These are phyloP conservation scores for Coracias cyanogaster DNA, from an alignment of 2,797 vertebrate species.

Conservation along the genomic window DNA sequence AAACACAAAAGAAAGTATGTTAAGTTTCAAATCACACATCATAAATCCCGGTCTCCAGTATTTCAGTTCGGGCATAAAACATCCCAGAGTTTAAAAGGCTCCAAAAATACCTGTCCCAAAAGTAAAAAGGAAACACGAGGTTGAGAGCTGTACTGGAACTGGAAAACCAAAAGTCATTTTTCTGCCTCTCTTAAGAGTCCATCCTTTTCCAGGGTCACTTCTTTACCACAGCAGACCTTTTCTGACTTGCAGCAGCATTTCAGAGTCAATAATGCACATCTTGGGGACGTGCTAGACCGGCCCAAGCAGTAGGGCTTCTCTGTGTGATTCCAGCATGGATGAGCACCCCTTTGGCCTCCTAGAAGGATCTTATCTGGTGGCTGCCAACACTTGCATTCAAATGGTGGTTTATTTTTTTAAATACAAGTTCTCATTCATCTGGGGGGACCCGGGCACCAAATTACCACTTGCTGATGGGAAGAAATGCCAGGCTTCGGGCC, in stretches of 20 bases:
- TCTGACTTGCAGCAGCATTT: accelerated
- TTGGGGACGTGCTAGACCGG: accelerated
- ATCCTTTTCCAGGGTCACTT: background rate
- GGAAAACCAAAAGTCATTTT: background rate
- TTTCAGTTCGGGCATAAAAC: background rate
- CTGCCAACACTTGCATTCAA: background rate
- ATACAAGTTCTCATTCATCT: background rate
- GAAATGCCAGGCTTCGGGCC: background rate
- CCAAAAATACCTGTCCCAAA: background rate
- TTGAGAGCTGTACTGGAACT: background rate
- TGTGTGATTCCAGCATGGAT: accelerated
- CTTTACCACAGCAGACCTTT: accelerated
- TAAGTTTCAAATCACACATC: background rate
- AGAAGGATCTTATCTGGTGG: accelerated
- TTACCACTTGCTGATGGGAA: background rate
- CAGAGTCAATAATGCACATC: accelerated
- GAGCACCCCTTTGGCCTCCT: background rate
- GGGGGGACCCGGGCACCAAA: too few species aligned
- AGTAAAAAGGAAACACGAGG: accelerated
- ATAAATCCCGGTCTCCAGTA: background rate
- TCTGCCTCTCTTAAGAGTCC: background rate
- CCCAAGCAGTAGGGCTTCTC: accelerated
- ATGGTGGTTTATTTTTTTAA: background rate
- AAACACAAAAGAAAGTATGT: background rate
- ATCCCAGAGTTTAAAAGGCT: background rate